Evolutionary conservation across 2,888 invertebrate species (phyloP).

Genomic region (Leptinotarsa peninsularis): DNA sequence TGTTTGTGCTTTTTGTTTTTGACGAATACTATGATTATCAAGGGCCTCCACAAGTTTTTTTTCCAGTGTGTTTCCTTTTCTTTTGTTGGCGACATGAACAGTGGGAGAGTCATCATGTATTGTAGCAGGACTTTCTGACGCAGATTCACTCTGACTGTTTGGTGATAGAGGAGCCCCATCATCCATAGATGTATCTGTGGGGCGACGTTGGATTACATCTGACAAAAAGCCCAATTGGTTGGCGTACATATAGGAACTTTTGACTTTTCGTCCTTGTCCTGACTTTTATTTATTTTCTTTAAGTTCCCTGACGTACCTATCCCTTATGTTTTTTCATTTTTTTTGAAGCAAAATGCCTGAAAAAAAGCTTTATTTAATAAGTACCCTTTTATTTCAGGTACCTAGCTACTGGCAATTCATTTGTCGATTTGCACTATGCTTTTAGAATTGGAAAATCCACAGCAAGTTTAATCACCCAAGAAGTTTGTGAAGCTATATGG

Average conservation of each 20-base stretch:
- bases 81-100: constrained; percentile 29
- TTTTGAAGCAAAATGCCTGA: not conserved
- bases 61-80: constrained; percentile 18
- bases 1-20: constrained; percentile 19
- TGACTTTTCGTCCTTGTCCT: not conserved
- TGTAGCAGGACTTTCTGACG: constrained; percentile 19
- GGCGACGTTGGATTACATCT: constrained; percentile 26
- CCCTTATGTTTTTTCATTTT: constrained; percentile 23
- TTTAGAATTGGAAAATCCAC: too few species aligned
- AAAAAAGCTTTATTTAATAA: not conserved
- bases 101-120: constrained; percentile 26
- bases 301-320: constrained; percentile 7
- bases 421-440: constrained; percentile 31
- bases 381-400: constrained; percentile 5
- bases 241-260: constrained; percentile 18
- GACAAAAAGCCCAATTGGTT: constrained; percentile 34
- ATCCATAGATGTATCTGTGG: constrained; percentile 33
- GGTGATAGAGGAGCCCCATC: not conserved
- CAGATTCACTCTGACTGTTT: constrained; percentile 9
- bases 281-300: constrained; percentile 5
- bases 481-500: constrained; percentile 43
- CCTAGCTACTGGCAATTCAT: constrained; percentile 34
- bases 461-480: constrained; percentile 16
- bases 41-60: too few species aligned
- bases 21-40: too few species aligned